These are phyloP conservation scores for Drosophila conformis DNA, from an alignment of 2,888 invertebrate genomes.

Conservation along the genomic window DNA sequence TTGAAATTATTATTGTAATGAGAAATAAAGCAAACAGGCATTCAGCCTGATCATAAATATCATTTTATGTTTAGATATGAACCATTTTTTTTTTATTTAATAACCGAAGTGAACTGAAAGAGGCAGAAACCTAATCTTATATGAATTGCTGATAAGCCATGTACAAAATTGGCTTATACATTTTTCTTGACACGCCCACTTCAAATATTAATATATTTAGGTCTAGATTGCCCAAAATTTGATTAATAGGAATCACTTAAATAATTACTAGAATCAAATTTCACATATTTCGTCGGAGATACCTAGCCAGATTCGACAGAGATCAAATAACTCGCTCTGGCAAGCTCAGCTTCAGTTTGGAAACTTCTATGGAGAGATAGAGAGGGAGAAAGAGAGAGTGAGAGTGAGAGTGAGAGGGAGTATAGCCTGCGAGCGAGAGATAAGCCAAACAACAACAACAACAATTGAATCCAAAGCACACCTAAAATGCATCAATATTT, in stretches of 20 bases:
- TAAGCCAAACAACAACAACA: background rate
- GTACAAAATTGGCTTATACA: background rate
- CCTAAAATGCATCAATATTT: conserved; percentile 61
- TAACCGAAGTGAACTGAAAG: too few species aligned
- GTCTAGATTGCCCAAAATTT: too few species aligned
- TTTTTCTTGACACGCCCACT: too few species aligned
- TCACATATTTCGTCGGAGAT: background rate
- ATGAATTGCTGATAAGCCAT: background rate
- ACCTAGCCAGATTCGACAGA: background rate
- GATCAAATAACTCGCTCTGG: background rate
- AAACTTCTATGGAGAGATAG: background rate
- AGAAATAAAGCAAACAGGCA: background rate
- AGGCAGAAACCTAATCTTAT: too few species aligned
- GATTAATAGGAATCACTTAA: too few species aligned
- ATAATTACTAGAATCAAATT: background rate
- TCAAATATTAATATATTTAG: too few species aligned
- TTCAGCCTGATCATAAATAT: too few species aligned
- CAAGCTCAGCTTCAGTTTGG: background rate
- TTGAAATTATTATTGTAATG: background rate
- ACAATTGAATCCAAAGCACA: conserved; percentile 5
- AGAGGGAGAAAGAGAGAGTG: background rate
- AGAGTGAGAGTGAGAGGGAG: background rate
- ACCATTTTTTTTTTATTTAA: too few species aligned
- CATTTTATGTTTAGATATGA: too few species aligned
- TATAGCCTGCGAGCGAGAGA: background rate